A percentile compares a stretch with the other conserved stretches of the same genome.
Evolutionary conservation across 1,140 invertebrate genomes (phyloP).

Genomic region (Dufourea novaeangliae): DNA sequence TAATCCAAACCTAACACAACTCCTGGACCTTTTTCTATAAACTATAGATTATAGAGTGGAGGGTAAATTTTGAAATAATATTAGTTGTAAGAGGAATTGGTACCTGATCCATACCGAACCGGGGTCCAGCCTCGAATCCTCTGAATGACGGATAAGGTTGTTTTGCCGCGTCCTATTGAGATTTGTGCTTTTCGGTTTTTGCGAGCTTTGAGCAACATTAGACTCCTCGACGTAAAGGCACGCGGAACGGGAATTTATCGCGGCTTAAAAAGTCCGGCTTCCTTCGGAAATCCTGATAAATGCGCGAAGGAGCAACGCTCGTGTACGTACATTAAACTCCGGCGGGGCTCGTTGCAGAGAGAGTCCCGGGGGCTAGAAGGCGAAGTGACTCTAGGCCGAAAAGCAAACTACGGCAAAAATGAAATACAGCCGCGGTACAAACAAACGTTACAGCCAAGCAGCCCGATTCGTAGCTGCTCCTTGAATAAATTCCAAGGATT

Average conservation of each 20-base stretch:
- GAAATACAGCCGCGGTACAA: conserved; percentile 57
- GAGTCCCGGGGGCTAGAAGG: conserved; percentile 14
- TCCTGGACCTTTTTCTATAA: too few species aligned
- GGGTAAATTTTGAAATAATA: background rate
- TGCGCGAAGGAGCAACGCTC: conserved; percentile 73
- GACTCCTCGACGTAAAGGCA: conserved; percentile 57
- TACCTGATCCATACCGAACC: background rate
- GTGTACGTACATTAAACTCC: conserved; percentile 54
- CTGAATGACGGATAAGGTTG: conserved; percentile 16
- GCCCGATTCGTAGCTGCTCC: background rate
- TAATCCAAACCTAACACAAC: too few species aligned
- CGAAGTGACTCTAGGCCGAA: conserved; percentile 77
- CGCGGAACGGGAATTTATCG: conserved; percentile 77
- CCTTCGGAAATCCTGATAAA: conserved; percentile 82
- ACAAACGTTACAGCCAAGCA: conserved; percentile 30
- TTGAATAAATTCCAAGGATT: background rate
- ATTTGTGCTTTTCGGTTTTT: conserved; percentile 64
- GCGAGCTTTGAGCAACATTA: conserved; percentile 66
- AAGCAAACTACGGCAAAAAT: conserved; percentile 72
- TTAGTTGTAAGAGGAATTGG: too few species aligned
- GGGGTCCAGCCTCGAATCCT: background rate
- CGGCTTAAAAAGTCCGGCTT: conserved; percentile 81
- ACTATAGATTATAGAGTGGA: too few species aligned
- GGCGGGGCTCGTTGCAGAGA: conserved; percentile 14
- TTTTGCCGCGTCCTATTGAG: conserved; percentile 44